Base-by-base conservation (phyloP, 2,797 vertebrate genomes). In the Acanthiza pusilla region DNA sequence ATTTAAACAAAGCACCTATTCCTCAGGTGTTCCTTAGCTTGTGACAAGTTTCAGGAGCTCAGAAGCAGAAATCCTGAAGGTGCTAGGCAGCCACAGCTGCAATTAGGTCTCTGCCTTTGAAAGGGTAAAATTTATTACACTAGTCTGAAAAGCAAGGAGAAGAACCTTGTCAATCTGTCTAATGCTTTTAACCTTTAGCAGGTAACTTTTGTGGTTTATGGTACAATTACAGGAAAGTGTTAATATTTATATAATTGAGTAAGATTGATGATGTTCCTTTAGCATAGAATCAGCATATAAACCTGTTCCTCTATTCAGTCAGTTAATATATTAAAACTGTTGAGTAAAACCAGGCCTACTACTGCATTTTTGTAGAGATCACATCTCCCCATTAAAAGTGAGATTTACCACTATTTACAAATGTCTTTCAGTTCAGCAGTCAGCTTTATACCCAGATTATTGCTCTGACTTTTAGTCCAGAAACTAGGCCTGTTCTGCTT, bases 401-500 rank as follows among this genome's bases (percentile, higher is more conserved):
- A 93, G 75, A 80, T 89, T 90, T 92, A 75, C 21, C 22, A 21
- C 18, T 74, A 85, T 97, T 97, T 95, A 88, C 81, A 91, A 61
- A 55, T 72, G 43, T 8, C 48, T 25, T 54, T 89, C 88, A 78
- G 63, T 82, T 85, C 63, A 93, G 74, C 70, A 90, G 51, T 92
- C 57, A 79, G 66, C 50, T 94, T 91, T 89, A 79, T 72, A 61
- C 40, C 47, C 27, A 93, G 72, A 63, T 84, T 96, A 86, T 89
- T 93, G 16, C 43, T 93, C 54, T 93, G 65, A 85, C 45, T 95
- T 92, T 91, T 92, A 78, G 47, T 88, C 63, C n/a, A 70, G 92
- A 96, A 94, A 74, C 55, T 72, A 95, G 57, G 34, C 43, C 88
- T 97, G 50, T 91, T 81, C 60, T 97, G 91, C 91, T 96, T 95